Conservation (phyloP, 2,113 vertebrate species). For the Smithornis capensis region DNA sequence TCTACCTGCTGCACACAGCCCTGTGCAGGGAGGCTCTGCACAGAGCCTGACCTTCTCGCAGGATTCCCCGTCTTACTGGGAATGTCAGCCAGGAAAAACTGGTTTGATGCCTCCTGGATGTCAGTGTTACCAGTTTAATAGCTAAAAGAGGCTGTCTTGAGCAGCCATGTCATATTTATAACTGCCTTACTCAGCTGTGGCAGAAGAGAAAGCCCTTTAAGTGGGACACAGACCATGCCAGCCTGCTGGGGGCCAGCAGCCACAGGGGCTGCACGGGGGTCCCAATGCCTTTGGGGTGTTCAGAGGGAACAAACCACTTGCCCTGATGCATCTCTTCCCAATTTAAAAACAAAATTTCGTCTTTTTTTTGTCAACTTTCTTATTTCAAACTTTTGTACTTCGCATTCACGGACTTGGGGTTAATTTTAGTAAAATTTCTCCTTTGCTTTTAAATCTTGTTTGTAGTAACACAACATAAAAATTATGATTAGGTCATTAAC, state of each 20-base stretch:
- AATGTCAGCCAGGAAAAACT: conserved; percentile 51
- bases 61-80: not conserved
- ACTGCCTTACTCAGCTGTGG: conserved; percentile 20
- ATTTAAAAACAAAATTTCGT: not conserved
- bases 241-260: not conserved
- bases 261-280: not conserved
- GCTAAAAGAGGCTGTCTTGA: conserved; percentile 24
- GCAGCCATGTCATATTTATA: conserved; percentile 36
- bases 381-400: not conserved
- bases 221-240: not conserved
- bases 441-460: conserved; percentile 64
- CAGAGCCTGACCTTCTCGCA: not conserved
- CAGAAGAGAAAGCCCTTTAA: not conserved
- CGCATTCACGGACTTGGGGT: not conserved
- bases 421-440: conserved; percentile 33
- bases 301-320: rapidly evolving
- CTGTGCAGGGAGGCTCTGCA: not conserved
- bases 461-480: conserved; percentile 69
- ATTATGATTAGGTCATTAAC: conserved; percentile 73
- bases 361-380: not conserved
- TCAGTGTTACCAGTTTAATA: conserved; percentile 30
- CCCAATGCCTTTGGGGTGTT: not conserved
- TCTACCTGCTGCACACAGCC: conserved; percentile 4
- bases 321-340: not conserved
- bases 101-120: conserved; percentile 39